Conservation (phyloP, 2,888 invertebrate species). For the Drosophila maculinotata region DNA sequence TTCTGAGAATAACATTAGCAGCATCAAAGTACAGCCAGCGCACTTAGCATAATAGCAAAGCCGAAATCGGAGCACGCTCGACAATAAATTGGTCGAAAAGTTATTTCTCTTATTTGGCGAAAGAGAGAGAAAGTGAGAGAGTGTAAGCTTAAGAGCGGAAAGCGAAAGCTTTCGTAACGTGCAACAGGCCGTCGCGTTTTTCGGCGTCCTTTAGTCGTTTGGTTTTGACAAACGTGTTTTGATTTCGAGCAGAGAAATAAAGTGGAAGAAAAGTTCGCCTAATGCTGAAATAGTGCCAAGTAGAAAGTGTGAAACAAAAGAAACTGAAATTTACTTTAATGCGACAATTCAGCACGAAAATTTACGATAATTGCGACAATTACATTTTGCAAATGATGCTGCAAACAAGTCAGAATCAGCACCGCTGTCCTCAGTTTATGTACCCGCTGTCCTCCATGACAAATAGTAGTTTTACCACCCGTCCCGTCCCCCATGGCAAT, state of each 20-base stretch:
- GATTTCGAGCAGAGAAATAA: conserved; percentile 42
- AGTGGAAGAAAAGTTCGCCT: conserved; percentile 23
- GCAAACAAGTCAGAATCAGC: conserved; percentile 63
- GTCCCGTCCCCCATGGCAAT: conserved; percentile 28
- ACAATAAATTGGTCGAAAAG: conserved; percentile 67
- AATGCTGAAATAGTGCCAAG: conserved; percentile 60
- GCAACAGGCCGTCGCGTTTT: conserved; percentile 68
- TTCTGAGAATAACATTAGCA: conserved; percentile 36
- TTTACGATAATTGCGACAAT: conserved; percentile 80
- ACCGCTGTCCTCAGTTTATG: neutral
- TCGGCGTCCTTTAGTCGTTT: conserved; percentile 5
- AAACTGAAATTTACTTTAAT: conserved; percentile 71
- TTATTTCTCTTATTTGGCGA: conserved; percentile 21
- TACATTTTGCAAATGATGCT: conserved; percentile 75
- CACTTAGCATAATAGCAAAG: conserved; percentile 71
- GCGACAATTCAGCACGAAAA: conserved; percentile 67
- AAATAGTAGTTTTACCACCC: conserved; percentile 61
- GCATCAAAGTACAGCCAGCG: conserved; percentile 62
- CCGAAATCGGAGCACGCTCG: conserved; percentile 25
- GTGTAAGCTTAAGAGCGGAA: conserved; percentile 22
- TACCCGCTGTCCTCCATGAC: conserved; percentile 28
- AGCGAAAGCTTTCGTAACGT: conserved; percentile 51
- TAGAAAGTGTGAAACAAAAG: conserved; percentile 54
- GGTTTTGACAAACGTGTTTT: conserved; percentile 71
- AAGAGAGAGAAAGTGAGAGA: conserved; percentile 13